Percentiles rank a stretch among this genome's conserved stretches.
phyloP scores from a whole-genome alignment of 35 echinoderm and acorn worm species.

The Hemicentrotus pulcherrimus region DNA sequence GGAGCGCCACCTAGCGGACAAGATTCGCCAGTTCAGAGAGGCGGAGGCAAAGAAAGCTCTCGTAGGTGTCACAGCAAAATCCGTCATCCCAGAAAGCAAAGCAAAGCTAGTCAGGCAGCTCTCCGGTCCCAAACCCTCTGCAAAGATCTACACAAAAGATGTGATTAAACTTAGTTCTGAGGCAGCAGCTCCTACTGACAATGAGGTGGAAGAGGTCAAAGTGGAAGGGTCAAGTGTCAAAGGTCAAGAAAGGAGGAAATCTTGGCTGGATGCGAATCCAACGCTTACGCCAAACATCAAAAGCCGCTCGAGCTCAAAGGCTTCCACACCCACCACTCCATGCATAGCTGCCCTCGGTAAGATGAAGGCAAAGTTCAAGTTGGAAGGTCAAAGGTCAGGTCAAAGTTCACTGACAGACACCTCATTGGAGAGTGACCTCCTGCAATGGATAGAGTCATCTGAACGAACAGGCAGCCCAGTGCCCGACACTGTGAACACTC shows the following conservation, averaged over 20 bases:
- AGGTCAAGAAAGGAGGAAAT: conserved; percentile 47
- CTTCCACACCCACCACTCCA: not conserved
- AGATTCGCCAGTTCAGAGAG: conserved; percentile 54
- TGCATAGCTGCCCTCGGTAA: not conserved
- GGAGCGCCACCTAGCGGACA: conserved; percentile 67
- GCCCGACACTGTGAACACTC: not conserved
- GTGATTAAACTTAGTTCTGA: conserved; percentile 53
- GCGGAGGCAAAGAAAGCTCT: conserved; percentile 35
- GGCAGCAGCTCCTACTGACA: conserved; percentile 59
- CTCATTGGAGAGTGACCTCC: conserved; percentile 21
- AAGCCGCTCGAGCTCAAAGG: not conserved
- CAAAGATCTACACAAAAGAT: conserved; percentile 55
- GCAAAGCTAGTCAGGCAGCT: conserved; percentile 26
- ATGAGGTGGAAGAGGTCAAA: conserved; percentile 55
- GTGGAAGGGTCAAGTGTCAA: not conserved
- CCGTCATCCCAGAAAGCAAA: not conserved
- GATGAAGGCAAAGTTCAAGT: conserved; percentile 19
- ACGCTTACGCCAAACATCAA: conserved; percentile 63
- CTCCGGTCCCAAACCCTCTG: conserved; percentile 47
- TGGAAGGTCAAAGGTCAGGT: not conserved
- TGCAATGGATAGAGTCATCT: conserved; percentile 29
- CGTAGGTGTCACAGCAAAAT: not conserved
- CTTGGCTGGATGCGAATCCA: conserved; percentile 69
- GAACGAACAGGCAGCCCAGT: not conserved
- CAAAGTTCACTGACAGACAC: not conserved